phyloP scores from a whole-genome alignment of 2,888 invertebrate genomes.

The Callyntrura guangdongensis region DNA sequence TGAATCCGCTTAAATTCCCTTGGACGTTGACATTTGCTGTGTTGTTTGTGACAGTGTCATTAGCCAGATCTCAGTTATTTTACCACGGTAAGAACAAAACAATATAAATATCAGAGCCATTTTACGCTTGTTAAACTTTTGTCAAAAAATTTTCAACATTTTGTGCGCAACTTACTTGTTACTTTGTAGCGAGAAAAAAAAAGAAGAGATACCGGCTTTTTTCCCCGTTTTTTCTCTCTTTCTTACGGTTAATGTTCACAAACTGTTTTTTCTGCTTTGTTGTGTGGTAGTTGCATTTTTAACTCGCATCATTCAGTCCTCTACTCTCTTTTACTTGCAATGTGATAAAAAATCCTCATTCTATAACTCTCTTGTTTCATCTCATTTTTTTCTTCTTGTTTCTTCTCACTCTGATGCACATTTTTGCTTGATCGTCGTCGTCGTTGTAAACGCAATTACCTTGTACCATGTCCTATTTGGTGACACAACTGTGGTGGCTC shows the following conservation, averaged over 20 bases:
- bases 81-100: constrained; percentile 81
- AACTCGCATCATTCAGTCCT: constrained; percentile 12
- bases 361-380: background rate
- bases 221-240: constrained; percentile 7
- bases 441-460: constrained; percentile 23
- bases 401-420: constrained; percentile 49
- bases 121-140: constrained; percentile 72
- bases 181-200: too few relatives aligned
- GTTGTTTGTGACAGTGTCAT: constrained; percentile 81
- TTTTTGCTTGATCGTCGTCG: constrained; percentile 30
- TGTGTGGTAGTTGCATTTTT: background rate
- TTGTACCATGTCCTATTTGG: constrained; percentile 73
- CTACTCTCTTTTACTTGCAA: background rate
- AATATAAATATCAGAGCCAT: constrained; percentile 50
- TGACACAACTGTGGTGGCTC: constrained; percentile 69
- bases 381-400: background rate
- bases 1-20: constrained; percentile 83
- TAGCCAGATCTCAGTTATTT: constrained; percentile 81
- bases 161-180: background rate
- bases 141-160: constrained; percentile 33
- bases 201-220: constrained; percentile 28
- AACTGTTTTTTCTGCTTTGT: background rate
- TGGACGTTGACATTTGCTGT: constrained; percentile 83
- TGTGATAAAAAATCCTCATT: background rate
- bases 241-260: constrained; percentile 7